These are phyloP conservation scores for Cataglyphis hispanica DNA, from an alignment of 1,140 invertebrate species.

Conservation along the genomic window DNA sequence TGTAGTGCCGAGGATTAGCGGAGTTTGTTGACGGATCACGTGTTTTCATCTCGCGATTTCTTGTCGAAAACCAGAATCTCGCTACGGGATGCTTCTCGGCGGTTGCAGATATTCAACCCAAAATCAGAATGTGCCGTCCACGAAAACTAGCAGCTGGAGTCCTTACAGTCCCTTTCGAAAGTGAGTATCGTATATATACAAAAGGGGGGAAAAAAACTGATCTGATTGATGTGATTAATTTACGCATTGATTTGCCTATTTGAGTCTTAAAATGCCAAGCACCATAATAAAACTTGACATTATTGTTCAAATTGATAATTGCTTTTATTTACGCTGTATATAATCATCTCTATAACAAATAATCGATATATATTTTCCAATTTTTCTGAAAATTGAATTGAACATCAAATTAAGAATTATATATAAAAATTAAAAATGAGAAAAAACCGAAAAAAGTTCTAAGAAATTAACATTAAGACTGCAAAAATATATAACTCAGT, in stretches of 20 bases:
- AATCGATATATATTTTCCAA: not conserved
- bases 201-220: not conserved
- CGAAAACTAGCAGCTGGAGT: constrained; percentile 79
- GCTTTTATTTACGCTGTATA: not conserved
- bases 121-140: constrained; percentile 78
- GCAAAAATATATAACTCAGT: not conserved
- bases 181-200: constrained; percentile 76
- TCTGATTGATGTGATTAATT: not conserved
- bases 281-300: not conserved
- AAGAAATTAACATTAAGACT: not conserved
- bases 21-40: constrained; percentile 15
- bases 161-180: constrained; percentile 82
- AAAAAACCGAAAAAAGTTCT: not conserved
- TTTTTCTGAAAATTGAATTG: not conserved
- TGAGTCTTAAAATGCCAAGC: not conserved
- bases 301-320: not conserved
- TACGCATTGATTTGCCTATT: not conserved
- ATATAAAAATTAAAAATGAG: not conserved
- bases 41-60: constrained; percentile 20
- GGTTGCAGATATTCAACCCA: constrained; percentile 78
- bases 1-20: not conserved
- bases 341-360: too few species aligned
- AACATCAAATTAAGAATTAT: not conserved
- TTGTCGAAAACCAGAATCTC: constrained; percentile 59
- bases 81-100: constrained; percentile 81